Conservation (phyloP, 2,888 invertebrate species). For the Tenthredo distinguenda region DNA sequence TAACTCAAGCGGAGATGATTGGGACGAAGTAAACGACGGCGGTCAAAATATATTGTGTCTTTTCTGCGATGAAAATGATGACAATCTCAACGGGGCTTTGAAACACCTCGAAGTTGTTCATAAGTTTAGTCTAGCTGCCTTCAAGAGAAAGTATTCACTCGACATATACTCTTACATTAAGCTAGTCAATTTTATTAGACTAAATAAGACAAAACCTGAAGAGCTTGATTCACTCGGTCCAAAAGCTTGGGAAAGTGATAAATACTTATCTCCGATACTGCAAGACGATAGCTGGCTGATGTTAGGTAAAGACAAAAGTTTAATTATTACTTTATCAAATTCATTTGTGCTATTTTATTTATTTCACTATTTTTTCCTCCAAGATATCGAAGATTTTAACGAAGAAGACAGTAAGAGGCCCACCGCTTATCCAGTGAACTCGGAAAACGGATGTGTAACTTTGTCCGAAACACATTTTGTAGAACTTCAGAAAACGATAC, state of each 20-base stretch:
- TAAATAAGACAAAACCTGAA: slow-evolving; percentile 81
- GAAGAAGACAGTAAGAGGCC: slow-evolving; percentile 74
- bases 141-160: slow-evolving; percentile 87
- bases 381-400: slow-evolving; percentile 69
- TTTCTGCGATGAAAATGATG: slow-evolving; percentile 84
- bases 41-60: slow-evolving; percentile 82
- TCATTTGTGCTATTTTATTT: slow-evolving; percentile 27
- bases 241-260: slow-evolving; percentile 87
- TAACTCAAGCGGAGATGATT: slow-evolving; percentile 78
- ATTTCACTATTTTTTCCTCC: neutral
- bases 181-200: slow-evolving; percentile 89
- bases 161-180: slow-evolving; percentile 91
- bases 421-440: slow-evolving; percentile 81
- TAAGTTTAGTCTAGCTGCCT: slow-evolving; percentile 82
- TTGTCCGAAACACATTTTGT: slow-evolving; percentile 82
- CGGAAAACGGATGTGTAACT: slow-evolving; percentile 83
- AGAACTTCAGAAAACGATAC: slow-evolving; percentile 82
- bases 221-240: slow-evolving; percentile 80
- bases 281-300: slow-evolving; percentile 91
- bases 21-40: slow-evolving; percentile 81
- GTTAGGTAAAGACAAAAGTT: slow-evolving; percentile 82
- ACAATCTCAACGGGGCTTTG: slow-evolving; percentile 83
- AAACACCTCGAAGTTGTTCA: slow-evolving; percentile 85
- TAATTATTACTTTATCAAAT: neutral
- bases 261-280: slow-evolving; percentile 86